These are phyloP conservation scores for Poliocrania exsul DNA, from an alignment of 2,797 vertebrate species.

Conservation along the genomic window DNA sequence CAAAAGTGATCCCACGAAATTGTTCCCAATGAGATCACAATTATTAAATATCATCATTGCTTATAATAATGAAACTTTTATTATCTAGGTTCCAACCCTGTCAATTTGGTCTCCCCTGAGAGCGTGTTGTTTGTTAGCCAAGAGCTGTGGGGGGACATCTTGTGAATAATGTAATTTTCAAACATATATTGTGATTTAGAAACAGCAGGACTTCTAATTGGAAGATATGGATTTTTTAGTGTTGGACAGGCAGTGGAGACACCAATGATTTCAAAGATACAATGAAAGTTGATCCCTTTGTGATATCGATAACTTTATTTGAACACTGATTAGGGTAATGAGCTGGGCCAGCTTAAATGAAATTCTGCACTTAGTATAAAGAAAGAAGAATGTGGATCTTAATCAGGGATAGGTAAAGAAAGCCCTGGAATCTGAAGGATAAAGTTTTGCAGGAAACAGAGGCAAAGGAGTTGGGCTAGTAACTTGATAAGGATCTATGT, in stretches of 20 bases:
- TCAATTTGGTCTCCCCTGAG: constrained; percentile 46
- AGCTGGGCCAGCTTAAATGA: background rate
- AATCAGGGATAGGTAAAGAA: background rate
- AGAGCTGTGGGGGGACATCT: background rate
- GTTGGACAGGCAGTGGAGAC: background rate
- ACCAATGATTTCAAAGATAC: background rate
- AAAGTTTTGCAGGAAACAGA: background rate
- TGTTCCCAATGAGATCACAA: constrained; percentile 64
- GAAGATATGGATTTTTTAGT: constrained; percentile 30
- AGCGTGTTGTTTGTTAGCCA: constrained; percentile 29
- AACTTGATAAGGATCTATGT: background rate
- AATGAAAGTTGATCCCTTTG: background rate
- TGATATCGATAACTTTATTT: background rate
- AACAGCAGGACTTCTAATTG: constrained; percentile 6
- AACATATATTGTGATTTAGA: background rate
- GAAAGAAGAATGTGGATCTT: background rate
- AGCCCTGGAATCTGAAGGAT: background rate
- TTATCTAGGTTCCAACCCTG: constrained; percentile 57
- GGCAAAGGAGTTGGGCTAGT: background rate
- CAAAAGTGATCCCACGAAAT: constrained; percentile 61
- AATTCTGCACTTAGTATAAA: background rate
- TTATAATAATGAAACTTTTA: constrained; percentile 75
- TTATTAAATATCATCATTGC: constrained; percentile 73
- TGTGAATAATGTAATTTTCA: constrained; percentile 2
- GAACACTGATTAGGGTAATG: background rate